Conservation (phyloP, 2,797 vertebrate species). For the Chromis chromis region DNA sequence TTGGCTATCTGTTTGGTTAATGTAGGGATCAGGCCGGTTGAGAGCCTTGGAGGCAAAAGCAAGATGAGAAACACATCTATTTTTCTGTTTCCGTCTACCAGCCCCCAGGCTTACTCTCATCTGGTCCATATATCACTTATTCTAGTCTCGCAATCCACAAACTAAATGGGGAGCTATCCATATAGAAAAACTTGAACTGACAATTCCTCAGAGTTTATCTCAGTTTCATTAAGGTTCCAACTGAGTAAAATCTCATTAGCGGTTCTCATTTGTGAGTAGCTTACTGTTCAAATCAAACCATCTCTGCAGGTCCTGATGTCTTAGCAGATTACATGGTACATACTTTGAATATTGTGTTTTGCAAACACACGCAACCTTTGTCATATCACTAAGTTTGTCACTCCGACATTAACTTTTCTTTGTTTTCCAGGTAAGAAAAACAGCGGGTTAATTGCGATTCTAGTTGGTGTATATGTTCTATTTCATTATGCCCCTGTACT, state of each 20-base stretch:
- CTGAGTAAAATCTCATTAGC: conserved; percentile 70
- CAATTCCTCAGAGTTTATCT: conserved; percentile 72
- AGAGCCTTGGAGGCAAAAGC: conserved; percentile 73
- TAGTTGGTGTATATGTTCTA: background rate
- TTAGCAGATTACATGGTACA: conserved; percentile 44
- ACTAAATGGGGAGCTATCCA: conserved; percentile 66
- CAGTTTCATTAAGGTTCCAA: conserved; percentile 71
- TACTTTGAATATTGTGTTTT: conserved; percentile 36
- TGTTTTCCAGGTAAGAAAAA: conserved; percentile 12
- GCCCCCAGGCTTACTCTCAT: conserved; percentile 69
- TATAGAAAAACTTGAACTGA: conserved; percentile 63
- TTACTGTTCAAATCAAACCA: conserved; percentile 68
- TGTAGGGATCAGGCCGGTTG: conserved; percentile 77
- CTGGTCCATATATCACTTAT: conserved; percentile 73
- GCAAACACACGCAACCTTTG: conserved; percentile 10
- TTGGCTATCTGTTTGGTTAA: conserved; percentile 87
- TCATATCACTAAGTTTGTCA: background rate
- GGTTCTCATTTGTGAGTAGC: conserved; percentile 43
- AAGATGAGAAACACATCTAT: conserved; percentile 78
- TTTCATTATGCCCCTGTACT: background rate
- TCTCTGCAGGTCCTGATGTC: conserved; percentile 48
- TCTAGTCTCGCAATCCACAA: conserved; percentile 60
- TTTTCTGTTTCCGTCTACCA: conserved; percentile 73
- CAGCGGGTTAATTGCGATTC: background rate
- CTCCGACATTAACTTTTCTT: conserved; percentile 4